Evolutionary conservation across 1,140 invertebrate species (phyloP).

Genomic region (Pseudachorutes palmiensis): DNA sequence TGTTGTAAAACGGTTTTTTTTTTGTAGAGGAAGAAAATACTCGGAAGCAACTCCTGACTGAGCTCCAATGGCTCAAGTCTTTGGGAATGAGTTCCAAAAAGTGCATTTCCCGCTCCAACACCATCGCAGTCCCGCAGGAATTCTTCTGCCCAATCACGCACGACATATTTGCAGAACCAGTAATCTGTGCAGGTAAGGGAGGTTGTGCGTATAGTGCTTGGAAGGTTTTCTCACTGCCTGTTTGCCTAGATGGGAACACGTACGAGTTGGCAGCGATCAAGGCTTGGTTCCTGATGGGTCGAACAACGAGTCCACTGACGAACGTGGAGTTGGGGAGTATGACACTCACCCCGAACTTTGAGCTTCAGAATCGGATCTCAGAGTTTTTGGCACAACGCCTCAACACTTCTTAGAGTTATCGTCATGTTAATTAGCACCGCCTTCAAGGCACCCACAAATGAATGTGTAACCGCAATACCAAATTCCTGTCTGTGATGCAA

Average conservation of each 20-base stretch:
- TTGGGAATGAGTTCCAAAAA: constrained; percentile 34
- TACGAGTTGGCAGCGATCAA: constrained; percentile 66
- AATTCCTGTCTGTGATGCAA: too few relatives aligned
- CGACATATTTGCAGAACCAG: constrained; percentile 68
- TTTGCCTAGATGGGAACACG: constrained; percentile 60
- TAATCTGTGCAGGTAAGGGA: constrained; percentile 55
- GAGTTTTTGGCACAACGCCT: constrained; percentile 38
- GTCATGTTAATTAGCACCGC: too few relatives aligned
- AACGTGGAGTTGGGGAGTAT: constrained; percentile 54
- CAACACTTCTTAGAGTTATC: constrained; percentile 23
- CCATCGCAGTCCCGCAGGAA: constrained; percentile 51
- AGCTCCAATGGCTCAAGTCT: constrained; percentile 50
- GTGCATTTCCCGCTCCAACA: constrained; percentile 9
- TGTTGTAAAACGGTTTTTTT: not conserved
- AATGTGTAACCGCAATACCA: too few relatives aligned
- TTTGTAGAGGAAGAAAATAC: constrained; percentile 38
- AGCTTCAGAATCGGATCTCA: constrained; percentile 39
- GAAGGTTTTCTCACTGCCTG: not conserved
- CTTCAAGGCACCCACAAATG: too few relatives aligned
- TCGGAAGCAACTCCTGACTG: constrained; percentile 36
- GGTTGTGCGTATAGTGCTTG: not conserved
- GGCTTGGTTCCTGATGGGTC: constrained; percentile 62
- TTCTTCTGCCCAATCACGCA: constrained; percentile 74
- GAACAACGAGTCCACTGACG: constrained; percentile 66
- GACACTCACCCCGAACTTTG: constrained; percentile 52